phyloP scores from a whole-genome alignment of 1,140 invertebrate species.

The Cotesia chilonis region DNA sequence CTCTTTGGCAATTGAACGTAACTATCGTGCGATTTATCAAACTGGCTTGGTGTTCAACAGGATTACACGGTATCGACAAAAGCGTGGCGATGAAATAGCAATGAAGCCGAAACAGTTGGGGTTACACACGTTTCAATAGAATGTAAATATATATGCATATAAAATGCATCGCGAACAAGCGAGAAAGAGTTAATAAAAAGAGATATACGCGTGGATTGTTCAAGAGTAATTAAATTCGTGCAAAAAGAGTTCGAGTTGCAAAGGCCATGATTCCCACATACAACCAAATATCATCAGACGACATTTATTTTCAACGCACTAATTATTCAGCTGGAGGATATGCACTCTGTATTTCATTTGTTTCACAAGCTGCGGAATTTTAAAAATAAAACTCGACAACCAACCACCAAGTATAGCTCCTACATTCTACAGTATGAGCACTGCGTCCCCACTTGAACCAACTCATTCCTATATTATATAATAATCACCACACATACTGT shows the following conservation, averaged over 20 bases:
- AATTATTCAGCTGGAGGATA: conserved; percentile 51
- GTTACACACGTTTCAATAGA: conserved; percentile 28
- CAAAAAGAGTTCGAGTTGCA: not conserved
- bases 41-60: conserved; percentile 49
- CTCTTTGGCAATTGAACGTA: conserved; percentile 19
- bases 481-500: not conserved
- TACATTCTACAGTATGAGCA: not conserved
- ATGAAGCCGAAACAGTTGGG: conserved; percentile 50
- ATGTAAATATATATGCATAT: not conserved
- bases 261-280: conserved; percentile 6
- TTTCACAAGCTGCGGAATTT: conserved; percentile 43
- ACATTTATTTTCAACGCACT: conserved; percentile 56
- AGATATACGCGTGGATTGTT: not conserved
- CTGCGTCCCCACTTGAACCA: not conserved
- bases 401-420: conserved; percentile 9
- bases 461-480: not conserved
- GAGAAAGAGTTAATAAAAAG: not conserved
- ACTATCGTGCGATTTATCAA: conserved; percentile 38
- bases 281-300: conserved; percentile 52
- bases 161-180: not conserved
- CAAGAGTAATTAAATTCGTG: not conserved
- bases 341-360: conserved; percentile 49
- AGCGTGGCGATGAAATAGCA: conserved; percentile 53
- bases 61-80: conserved; percentile 51
- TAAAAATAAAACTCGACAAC: conserved; percentile 47